A percentile compares a stretch with the other conserved stretches of the same genome.
Conservation (phyloP, 2,113 vertebrate species). For the Dicrurus megarhynchus region DNA sequence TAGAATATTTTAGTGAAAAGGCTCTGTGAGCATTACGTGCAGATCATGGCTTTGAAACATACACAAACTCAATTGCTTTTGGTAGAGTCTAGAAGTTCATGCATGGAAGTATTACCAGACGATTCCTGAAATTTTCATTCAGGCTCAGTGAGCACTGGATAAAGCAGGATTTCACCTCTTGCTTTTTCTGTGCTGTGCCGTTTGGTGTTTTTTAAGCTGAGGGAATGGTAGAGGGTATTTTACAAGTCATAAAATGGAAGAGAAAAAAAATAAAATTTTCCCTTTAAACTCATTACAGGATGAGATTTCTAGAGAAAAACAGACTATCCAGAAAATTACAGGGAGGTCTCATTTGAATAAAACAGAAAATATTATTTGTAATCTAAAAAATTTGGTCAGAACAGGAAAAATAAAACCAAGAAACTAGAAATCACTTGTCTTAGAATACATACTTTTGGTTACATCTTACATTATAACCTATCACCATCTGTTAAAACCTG, state of each 20-base stretch:
- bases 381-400: not conserved
- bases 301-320: not conserved
- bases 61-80: not conserved
- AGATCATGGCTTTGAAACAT: not conserved
- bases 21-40: not conserved
- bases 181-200: not conserved
- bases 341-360: accelerated
- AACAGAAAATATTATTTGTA: not conserved
- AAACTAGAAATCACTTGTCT: not conserved
- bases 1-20: not conserved
- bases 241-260: not conserved
- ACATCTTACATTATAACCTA: too few species aligned
- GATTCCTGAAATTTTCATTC: not conserved
- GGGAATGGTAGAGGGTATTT: not conserved
- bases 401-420: not conserved
- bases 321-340: not conserved
- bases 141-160: not conserved
- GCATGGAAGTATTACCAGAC: not conserved
- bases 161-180: not conserved
- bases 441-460: too few species aligned
- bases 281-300: not conserved
- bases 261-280: not conserved
- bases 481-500: too few species aligned
- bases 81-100: not conserved
- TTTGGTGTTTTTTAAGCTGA: not conserved